Evolutionary conservation across 1,140 invertebrate species (phyloP).

Genomic region (Ericerus pela): DNA sequence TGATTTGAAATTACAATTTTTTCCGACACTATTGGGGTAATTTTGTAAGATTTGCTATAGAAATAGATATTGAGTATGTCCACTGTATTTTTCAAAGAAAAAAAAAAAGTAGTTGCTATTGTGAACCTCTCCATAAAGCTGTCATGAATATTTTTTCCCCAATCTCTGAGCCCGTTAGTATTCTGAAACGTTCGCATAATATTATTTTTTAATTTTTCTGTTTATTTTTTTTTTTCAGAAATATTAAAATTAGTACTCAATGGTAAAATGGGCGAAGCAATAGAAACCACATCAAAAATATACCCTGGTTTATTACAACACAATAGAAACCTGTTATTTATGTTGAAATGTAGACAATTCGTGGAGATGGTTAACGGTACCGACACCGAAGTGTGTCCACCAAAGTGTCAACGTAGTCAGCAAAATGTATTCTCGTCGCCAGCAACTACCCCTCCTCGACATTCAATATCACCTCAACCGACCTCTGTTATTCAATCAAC

Average conservation of each 20-base stretch:
- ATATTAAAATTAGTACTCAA: slow-evolving; percentile 83
- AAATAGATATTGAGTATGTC: no score
- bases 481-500: slow-evolving; percentile 60
- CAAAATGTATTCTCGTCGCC: slow-evolving; percentile 17
- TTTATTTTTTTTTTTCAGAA: slow-evolving; percentile 38
- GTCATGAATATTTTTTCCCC: no score
- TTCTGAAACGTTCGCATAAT: no score
- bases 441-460: slow-evolving; percentile 33
- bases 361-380: slow-evolving; percentile 85
- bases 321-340: slow-evolving; percentile 81
- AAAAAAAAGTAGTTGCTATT: no score
- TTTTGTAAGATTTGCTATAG: no score
- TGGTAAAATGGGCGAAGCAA: slow-evolving; percentile 87
- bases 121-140: no score
- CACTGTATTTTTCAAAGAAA: no score
- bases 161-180: no score
- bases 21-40: no score
- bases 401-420: slow-evolving; percentile 20
- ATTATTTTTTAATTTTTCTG: no score
- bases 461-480: slow-evolving; percentile 38
- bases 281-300: slow-evolving; percentile 69
- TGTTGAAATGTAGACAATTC: slow-evolving; percentile 93
- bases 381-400: slow-evolving; percentile 45
- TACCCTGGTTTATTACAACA: slow-evolving; percentile 82
- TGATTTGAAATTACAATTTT: no score